phyloP scores from a whole-genome alignment of 2,113 vertebrate genomes.

The Notiomystis cincta region DNA sequence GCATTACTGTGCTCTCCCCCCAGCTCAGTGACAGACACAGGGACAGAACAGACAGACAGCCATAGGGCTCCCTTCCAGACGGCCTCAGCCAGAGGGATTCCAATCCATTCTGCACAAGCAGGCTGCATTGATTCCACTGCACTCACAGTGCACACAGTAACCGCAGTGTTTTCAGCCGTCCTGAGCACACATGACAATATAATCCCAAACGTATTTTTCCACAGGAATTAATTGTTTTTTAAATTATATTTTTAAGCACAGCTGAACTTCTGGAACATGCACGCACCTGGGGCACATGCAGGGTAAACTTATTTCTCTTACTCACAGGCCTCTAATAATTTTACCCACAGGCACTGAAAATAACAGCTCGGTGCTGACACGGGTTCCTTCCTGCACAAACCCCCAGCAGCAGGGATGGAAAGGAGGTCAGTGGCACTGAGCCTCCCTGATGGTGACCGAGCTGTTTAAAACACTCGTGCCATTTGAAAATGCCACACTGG shows the following conservation, averaged over 20 bases:
- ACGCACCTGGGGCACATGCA: fast-evolving
- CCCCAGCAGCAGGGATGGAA: background rate
- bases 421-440: background rate
- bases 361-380: fast-evolving
- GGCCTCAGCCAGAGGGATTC: background rate
- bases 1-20: background rate
- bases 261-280: background rate
- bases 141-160: background rate
- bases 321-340: background rate
- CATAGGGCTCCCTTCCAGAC: background rate
- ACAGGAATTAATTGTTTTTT: background rate
- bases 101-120: background rate
- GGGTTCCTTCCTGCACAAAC: background rate
- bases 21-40: fast-evolving
- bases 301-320: background rate
- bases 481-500: background rate
- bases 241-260: background rate
- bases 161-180: background rate
- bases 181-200: background rate
- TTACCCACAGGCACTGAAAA: background rate
- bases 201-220: background rate
- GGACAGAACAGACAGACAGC: background rate
- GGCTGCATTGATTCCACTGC: background rate
- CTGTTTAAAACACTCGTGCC: background rate
- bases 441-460: fast-evolving